These are phyloP conservation scores for Timandra comae DNA, from an alignment of 2,888 invertebrate genomes.

Conservation along the genomic window DNA sequence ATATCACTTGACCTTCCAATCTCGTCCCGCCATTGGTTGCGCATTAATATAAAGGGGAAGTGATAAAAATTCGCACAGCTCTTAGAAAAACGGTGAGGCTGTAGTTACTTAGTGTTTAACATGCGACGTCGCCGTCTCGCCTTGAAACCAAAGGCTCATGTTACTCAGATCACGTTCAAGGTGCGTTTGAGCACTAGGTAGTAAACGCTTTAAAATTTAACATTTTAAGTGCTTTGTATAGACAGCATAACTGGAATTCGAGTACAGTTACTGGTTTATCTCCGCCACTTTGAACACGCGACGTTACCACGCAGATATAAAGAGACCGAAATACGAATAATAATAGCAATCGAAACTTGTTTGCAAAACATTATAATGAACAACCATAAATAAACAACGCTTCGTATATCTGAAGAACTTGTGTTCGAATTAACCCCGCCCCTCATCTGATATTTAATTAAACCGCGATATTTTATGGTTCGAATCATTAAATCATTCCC, in stretches of 20 bases:
- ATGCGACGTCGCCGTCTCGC: constrained; percentile 56
- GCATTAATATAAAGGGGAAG: constrained; percentile 27
- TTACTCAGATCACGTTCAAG: constrained; percentile 75
- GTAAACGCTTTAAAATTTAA: constrained; percentile 45
- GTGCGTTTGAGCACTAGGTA: constrained; percentile 48
- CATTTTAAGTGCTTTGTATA: constrained; percentile 29
- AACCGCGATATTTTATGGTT: constrained; percentile 53
- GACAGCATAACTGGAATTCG: constrained; percentile 26
- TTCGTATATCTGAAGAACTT: constrained; percentile 45
- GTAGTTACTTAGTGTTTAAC: constrained; percentile 35
- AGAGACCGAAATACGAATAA: constrained; percentile 22
- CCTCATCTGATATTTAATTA: constrained; percentile 61
- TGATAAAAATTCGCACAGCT: constrained; percentile 41
- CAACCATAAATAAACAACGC: constrained; percentile 39
- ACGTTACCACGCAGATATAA: constrained; percentile 20
- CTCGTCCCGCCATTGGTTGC: constrained; percentile 31
- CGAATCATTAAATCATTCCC: constrained; percentile 44
- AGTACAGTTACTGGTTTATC: constrained; percentile 31
- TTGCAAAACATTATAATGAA: constrained; percentile 33
- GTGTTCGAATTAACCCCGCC: constrained; percentile 50
- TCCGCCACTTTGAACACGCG: constrained; percentile 21
- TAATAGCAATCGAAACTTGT: constrained; percentile 39
- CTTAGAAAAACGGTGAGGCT: constrained; percentile 44
- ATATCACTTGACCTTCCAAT: constrained; percentile 38
- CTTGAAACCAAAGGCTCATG: constrained; percentile 67